Base-by-base conservation (phyloP, 1,140 invertebrate species). In the Penaeus japonicus region DNA sequence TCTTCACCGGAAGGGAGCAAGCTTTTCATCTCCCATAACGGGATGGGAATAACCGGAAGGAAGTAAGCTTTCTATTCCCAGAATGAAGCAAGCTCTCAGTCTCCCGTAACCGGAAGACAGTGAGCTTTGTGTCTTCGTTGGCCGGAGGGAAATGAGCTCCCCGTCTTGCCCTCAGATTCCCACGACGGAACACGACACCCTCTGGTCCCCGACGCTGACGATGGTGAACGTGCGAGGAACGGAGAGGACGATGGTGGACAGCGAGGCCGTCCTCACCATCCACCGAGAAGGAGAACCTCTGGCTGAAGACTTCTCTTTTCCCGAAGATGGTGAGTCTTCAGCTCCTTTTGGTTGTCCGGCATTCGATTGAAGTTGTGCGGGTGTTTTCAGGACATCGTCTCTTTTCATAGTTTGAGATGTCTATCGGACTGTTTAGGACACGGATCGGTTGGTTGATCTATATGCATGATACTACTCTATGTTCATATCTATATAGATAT, bases 161-260 rank as follows among this genome's bases (percentile, higher is more conserved):
- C 75, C 32, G 24, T 78, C 75, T 78, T 27, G 17, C 75, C 17
- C 35, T 18, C 55, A 87, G 85, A 62, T 87, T 3, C 85, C 85
- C 24, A 78, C 81, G 12, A 70, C 32, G n/a, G 57, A 80, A 24
- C 78, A 87, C n/a, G 39, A 59, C 30, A 87, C 39, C 3, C 35
- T 87, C 10, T 87, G 85, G 85, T 80, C 85, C 0, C 85, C 85
- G 32, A 81, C 85, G 12, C 78, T 87, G 22, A 87, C 85, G 10
- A 17, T 87, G 55, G 62, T 87, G 18, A 87, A 87, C 85, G 85
- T 87, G 77, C 17, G 85, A n/a, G 85, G 85, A 32, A 87, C 85
- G 39, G 85, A 87, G 78, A 80, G 85, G 39, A 87, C 85, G 32
- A 32, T 35, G 78, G 78, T 87, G 85, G 85, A 87, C 47, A 59